A percentile compares a stretch with the other conserved stretches of the same genome.
These are phyloP conservation scores for Phyllotis vaccarum DNA, from an alignment of 2,797 vertebrate species.

Conservation along the genomic window DNA sequence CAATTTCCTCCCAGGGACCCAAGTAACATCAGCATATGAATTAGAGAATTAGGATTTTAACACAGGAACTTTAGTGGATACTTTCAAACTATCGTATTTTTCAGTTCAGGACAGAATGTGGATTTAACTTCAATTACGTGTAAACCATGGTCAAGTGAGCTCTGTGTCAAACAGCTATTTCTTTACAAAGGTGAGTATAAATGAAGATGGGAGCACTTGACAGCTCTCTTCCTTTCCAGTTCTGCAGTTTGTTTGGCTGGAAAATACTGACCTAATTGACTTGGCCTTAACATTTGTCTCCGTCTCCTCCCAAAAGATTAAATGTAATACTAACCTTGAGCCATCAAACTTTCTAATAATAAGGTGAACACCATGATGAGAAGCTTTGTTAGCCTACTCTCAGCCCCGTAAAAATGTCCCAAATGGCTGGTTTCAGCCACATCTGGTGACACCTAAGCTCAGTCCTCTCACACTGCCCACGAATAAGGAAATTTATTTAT, in stretches of 20 bases:
- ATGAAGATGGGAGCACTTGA: slow-evolving; percentile 29
- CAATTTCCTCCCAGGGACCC: not conserved
- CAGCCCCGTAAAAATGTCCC: not conserved
- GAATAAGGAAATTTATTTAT: slow-evolving; percentile 6
- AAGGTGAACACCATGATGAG: not conserved
- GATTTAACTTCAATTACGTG: slow-evolving; percentile 35
- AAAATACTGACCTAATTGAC: slow-evolving; percentile 44
- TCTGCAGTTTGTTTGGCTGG: slow-evolving; percentile 25
- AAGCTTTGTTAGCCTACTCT: not conserved
- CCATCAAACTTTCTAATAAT: not conserved
- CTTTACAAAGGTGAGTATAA: slow-evolving; percentile 37
- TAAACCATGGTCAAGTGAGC: slow-evolving; percentile 18
- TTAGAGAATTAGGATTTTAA: not conserved
- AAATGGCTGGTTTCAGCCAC: not conserved
- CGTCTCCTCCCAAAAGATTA: not conserved
- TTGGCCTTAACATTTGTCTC: slow-evolving; percentile 39
- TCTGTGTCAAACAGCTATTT: not conserved
- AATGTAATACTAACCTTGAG: slow-evolving; percentile 31
- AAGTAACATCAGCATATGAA: not conserved
- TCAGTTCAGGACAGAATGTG: not conserved
- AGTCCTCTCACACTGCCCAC: not conserved
- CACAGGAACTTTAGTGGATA: not conserved
- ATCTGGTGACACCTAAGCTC: not conserved
- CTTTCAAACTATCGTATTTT: not conserved
- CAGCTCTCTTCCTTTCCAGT: not conserved